These are phyloP conservation scores for Pelobates fuscus DNA, from an alignment of 2,113 vertebrate species.

Conservation along the genomic window DNA sequence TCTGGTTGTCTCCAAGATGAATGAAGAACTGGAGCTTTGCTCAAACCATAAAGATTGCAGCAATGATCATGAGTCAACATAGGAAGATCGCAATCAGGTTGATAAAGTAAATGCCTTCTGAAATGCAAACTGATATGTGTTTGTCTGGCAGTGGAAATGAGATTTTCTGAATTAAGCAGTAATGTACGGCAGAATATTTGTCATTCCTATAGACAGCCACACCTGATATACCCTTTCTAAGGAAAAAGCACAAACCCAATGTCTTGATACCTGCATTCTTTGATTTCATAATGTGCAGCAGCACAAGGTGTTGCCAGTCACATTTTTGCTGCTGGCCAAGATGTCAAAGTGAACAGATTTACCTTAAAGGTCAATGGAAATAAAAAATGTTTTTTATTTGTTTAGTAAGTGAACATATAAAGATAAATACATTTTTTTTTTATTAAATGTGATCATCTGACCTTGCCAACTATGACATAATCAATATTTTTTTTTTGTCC, in stretches of 20 bases:
- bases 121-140: conserved; percentile 16
- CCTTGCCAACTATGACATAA: no score
- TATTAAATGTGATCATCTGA: no score
- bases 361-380: no score
- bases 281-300: no score
- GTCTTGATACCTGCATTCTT: no score
- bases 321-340: neutral
- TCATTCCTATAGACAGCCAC: neutral
- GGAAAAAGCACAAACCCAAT: neutral
- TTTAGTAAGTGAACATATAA: no score
- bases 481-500: no score
- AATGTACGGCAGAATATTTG: conserved; percentile 5
- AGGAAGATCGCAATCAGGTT: conserved; percentile 20
- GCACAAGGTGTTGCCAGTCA: neutral
- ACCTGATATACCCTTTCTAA: neutral
- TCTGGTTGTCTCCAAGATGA: conserved; percentile 14
- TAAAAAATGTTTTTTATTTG: no score
- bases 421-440: no score
- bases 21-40: conserved; percentile 27
- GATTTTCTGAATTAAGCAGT: conserved; percentile 18
- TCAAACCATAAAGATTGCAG: conserved; percentile 32
- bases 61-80: conserved; percentile 8
- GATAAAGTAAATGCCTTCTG: conserved; percentile 32
- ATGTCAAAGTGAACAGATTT: no score
- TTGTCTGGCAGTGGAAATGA: conserved; percentile 8